A percentile compares a stretch with the other conserved stretches of the same genome.
Evolutionary conservation across 2,888 invertebrate genomes (phyloP).

Genomic region (Pyralis farinalis): DNA sequence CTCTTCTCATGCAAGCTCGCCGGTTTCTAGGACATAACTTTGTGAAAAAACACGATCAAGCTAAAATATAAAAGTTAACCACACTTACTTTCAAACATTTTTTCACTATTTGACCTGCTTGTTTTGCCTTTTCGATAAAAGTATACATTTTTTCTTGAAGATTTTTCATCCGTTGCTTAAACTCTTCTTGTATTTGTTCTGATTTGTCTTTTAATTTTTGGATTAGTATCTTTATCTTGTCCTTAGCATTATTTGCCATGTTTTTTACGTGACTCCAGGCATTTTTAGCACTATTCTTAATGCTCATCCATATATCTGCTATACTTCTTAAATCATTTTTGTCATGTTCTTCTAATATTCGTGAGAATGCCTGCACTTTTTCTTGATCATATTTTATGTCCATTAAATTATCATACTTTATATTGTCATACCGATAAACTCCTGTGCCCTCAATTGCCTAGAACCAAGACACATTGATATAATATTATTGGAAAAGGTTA

Average conservation of each 20-base stretch:
- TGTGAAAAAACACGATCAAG: no score
- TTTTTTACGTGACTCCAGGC: constrained; percentile 37
- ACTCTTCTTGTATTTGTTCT: constrained; percentile 20
- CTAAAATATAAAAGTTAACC: no score
- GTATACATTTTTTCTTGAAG: constrained; percentile 26
- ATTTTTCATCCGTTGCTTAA: constrained; percentile 27
- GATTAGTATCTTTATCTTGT: constrained; percentile 31
- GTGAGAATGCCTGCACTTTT: neutral
- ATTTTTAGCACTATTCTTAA: constrained; percentile 31
- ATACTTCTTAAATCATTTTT: constrained; percentile 14
- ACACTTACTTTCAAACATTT: constrained; percentile 42
- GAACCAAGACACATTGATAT: neutral
- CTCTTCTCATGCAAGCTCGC: no score
- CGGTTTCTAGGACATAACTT: no score
- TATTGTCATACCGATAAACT: neutral
- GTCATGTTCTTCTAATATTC: neutral
- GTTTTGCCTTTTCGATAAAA: constrained; percentile 27
- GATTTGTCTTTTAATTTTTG: constrained; percentile 31
- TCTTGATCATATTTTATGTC: neutral
- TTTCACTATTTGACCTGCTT: constrained; percentile 28
- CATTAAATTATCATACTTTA: neutral
- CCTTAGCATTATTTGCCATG: constrained; percentile 31
- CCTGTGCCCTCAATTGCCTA: neutral
- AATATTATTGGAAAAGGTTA: no score
- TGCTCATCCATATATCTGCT: constrained; percentile 32